Conservation (phyloP, 2,113 vertebrate species). For the Mastomys coucha region DNA sequence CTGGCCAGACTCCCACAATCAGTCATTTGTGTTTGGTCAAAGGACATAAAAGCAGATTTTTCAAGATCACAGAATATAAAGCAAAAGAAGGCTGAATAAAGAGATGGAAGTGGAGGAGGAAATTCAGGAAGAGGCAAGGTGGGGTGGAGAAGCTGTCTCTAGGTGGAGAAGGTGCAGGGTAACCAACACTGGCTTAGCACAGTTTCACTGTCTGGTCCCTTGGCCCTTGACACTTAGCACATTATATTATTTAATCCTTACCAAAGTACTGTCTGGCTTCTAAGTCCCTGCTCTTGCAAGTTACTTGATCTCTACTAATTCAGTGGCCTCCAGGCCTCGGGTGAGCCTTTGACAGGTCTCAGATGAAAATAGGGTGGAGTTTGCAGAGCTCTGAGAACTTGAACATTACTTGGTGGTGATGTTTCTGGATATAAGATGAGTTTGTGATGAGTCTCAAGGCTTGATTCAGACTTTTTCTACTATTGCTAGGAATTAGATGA, state of each 20-base stretch:
- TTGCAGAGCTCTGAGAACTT: background rate
- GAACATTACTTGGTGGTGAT: background rate
- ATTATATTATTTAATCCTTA: background rate
- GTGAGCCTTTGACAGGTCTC: background rate
- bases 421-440: background rate
- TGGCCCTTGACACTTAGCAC: background rate
- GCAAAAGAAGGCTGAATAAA: background rate
- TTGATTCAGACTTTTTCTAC: background rate
- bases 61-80: background rate
- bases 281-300: background rate
- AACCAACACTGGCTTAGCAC: background rate
- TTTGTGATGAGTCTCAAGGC: background rate
- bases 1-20: too few relatives aligned
- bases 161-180: background rate
- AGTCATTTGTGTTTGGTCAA: slow-evolving; percentile 4
- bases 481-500: background rate
- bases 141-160: background rate
- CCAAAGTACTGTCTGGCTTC: background rate
- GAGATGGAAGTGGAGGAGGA: background rate
- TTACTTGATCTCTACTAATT: slow-evolving; percentile 22
- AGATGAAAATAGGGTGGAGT: background rate
- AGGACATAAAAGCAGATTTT: slow-evolving; percentile 26
- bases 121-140: background rate
- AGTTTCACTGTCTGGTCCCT: background rate
- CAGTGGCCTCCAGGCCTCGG: background rate